Evolutionary conservation across 2,113 vertebrate species (phyloP), one percentile per base, ranked within the genome.

Genomic region (Ivindomyrus marchei): DNA sequence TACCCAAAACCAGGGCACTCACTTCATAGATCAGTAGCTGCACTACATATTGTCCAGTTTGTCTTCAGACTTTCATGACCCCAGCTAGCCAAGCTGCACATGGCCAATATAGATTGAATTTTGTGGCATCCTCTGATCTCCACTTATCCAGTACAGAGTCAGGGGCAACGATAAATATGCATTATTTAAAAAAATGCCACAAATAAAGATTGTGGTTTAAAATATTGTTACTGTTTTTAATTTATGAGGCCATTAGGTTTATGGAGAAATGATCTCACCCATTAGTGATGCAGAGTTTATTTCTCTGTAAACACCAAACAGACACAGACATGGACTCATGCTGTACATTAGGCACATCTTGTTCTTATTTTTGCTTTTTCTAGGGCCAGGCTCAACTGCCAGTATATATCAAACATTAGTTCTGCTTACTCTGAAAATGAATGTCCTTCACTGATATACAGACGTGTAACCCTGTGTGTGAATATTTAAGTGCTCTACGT

Each of bases 401-500:
- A 39, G 9, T 53, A 19, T 56, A 36, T 27, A 42, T 47, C 50
- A 89, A 52, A 89, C 52, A 42, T 58, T n/a, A 83, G 70, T 46
- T 89, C 27, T 36, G 19, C 27, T 53, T 89, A 50, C 47, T 84
- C 47, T 52, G 27, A 17, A 39, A 83, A 83, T 19, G 39, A 52
- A 85, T 56, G 53, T n/a, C 49, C 36, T 46, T 19, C 11, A 9
- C 39, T 56, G 7, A 58, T 39, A 10, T 45, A 27, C 62, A 52
- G 17, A n/a, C 42, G 42, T 84, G 19, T 56, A 50, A 31, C 49
- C 74, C 4, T 46, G 52, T 3, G 15, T 85, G 91, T 92, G 88
- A 77, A 93, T 92, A 91, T 92, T 91, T 88, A 90, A 93, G 92
- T 89, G 21, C 46, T 50, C 62, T 66, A 66, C 87, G 42, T 91